These are phyloP conservation scores for Nilaparvata lugens DNA, from an alignment of 1,140 invertebrate genomes.

Conservation along the genomic window DNA sequence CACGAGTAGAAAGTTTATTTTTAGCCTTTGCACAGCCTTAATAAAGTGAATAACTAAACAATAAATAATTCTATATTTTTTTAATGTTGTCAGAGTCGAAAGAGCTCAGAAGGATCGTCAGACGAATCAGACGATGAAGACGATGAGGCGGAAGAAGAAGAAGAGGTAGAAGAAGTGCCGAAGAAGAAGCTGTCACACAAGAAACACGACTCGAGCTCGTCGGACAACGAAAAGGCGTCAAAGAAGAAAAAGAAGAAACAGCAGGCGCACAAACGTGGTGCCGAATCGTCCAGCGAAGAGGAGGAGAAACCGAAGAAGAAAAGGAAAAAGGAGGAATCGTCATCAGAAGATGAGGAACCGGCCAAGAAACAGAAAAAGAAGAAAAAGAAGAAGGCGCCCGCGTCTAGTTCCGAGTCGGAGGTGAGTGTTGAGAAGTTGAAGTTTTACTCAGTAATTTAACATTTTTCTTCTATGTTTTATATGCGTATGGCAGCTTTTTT, in stretches of 20 bases:
- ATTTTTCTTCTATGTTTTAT: neutral
- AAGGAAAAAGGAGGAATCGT: constrained; percentile 42
- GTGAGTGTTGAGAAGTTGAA: constrained; percentile 32
- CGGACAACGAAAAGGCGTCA: constrained; percentile 37
- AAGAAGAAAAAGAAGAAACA: constrained; percentile 39
- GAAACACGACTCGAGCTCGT: constrained; percentile 42
- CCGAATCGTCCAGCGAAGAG: constrained; percentile 40
- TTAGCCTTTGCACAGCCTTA: no score
- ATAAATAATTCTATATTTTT: neutral
- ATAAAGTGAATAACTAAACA: no score
- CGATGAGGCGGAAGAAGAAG: constrained; percentile 38
- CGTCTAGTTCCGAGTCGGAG: constrained; percentile 48
- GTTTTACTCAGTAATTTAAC: neutral
- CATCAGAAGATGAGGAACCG: constrained; percentile 52
- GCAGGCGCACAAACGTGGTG: constrained; percentile 16
- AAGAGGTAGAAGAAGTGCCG: constrained; percentile 42
- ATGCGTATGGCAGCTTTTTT: no score
- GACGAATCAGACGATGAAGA: constrained; percentile 47
- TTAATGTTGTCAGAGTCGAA: neutral
- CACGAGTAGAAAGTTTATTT: no score
- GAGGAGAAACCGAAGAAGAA: constrained; percentile 56
- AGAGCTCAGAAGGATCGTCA: constrained; percentile 35
- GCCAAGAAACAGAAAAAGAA: constrained; percentile 53
- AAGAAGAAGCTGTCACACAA: constrained; percentile 41
- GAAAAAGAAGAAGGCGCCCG: constrained; percentile 51